Base-by-base conservation (phyloP, 2,888 invertebrate genomes). In the Camponotus fellah region DNA sequence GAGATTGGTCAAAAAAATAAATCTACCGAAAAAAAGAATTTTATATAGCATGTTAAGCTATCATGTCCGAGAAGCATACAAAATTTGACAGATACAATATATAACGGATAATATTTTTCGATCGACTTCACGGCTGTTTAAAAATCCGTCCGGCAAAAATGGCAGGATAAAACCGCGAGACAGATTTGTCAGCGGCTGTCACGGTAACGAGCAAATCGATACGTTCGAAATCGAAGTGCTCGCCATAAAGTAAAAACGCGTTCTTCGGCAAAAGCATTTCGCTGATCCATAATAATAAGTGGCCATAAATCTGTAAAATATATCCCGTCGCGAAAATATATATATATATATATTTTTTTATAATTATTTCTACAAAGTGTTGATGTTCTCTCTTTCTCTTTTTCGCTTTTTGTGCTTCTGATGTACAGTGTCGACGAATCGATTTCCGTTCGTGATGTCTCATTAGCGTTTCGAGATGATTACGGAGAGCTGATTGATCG, bases 141-240 rank as follows among this genome's bases (percentile, higher is more conserved):
- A 65, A 65, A 65, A 58, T 58, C 37, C 26, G 26, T 53, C 12
- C 6, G n/a, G 34, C 37, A 26, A 53, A 76, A 76, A 34, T 49
- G 32, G 49, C 37, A 49, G 17, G 37, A 37, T 17, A 37, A 49
- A 21, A 46, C 26, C 26, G 53, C 53, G 37, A 40, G 37, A 40
- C 26, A 65, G 53, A 76, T 76, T 76, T 65, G 64, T 65, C 75
- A 76, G 37, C 49, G 26, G 53, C 65, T 76, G 76, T 65, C 65
- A 56, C 53, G 12, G 53, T 76, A 76, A 76, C 76, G 76, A 76
- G 53, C n/a, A 65, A 53, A 56, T 76, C 76, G 76, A 76, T 76
- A 65, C 49, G 26, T 76, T 53, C 37, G 21, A 65, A 74, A 65
- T 76, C 53, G 53, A 65, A 53, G 26, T 17, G 46, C 26, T 26